Evolutionary conservation across 2,888 invertebrate species (phyloP).

Genomic region (Agrochola macilenta): DNA sequence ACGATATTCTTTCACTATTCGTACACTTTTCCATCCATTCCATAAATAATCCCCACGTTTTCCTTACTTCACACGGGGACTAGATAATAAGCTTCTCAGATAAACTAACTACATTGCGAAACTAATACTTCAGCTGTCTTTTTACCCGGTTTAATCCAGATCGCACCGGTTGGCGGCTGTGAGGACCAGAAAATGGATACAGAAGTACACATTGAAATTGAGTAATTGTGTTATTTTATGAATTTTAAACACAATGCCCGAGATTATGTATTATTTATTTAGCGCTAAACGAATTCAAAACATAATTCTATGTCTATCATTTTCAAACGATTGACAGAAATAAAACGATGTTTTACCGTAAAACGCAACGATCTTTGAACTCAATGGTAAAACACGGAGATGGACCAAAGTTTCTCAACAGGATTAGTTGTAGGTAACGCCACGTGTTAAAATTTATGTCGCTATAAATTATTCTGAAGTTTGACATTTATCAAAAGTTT

Average conservation of each 20-base stretch:
- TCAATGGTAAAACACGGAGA: neutral
- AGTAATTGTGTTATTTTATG: neutral
- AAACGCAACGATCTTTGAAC: too few relatives aligned
- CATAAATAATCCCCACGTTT: slow-evolving; percentile 17
- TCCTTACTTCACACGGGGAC: neutral
- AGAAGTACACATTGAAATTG: slow-evolving; percentile 11
- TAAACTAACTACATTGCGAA: slow-evolving; percentile 37
- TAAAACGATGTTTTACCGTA: too few relatives aligned
- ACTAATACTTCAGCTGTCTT: slow-evolving; percentile 59
- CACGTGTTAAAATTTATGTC: neutral
- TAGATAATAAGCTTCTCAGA: slow-evolving; percentile 40
- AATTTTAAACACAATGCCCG: neutral
- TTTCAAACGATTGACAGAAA: too few relatives aligned
- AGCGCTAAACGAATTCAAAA: too few relatives aligned
- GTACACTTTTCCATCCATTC: neutral
- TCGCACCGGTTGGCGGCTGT: slow-evolving; percentile 33
- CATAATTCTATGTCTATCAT: too few relatives aligned
- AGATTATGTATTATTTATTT: too few relatives aligned
- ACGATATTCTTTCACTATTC: too few relatives aligned
- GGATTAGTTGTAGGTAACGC: neutral
- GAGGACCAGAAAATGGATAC: neutral
- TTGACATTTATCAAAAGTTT: neutral
- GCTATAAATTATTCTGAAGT: neutral
- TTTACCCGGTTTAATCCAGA: slow-evolving; percentile 53
- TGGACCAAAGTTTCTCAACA: neutral